These are phyloP conservation scores for Decapterus maruadsi DNA, from an alignment of 2,797 vertebrate species.

Conservation along the genomic window DNA sequence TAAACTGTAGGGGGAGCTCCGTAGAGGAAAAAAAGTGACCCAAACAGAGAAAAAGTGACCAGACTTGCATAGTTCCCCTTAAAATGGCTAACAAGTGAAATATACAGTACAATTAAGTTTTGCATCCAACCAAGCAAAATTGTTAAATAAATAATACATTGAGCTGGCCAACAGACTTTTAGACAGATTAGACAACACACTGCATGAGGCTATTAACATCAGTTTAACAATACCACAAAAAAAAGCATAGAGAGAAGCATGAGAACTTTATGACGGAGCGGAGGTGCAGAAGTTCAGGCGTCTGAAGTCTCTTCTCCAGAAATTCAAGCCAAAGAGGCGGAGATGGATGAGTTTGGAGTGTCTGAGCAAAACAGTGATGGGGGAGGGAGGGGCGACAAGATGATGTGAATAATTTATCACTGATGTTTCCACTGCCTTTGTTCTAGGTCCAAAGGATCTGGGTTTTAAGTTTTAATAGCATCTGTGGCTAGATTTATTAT, in stretches of 20 bases:
- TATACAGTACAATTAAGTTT: slow-evolving; percentile 2
- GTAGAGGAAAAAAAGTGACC: too few relatives aligned
- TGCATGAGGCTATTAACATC: slow-evolving; percentile 13
- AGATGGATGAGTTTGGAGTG: slow-evolving; percentile 71
- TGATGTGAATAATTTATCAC: slow-evolving; percentile 87
- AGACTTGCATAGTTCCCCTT: too few relatives aligned
- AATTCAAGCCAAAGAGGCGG: slow-evolving; percentile 55
- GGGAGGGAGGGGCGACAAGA: slow-evolving; percentile 71
- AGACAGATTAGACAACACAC: background rate
- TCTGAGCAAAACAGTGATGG: slow-evolving; percentile 74
- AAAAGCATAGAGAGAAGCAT: background rate
- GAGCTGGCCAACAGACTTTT: background rate
- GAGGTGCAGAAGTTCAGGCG: slow-evolving; percentile 45
- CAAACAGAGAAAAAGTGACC: too few relatives aligned
- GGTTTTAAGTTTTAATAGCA: slow-evolving; percentile 83
- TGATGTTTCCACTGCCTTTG: slow-evolving; percentile 82
- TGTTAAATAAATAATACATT: background rate
- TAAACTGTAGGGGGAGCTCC: too few relatives aligned
- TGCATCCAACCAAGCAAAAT: slow-evolving; percentile 11
- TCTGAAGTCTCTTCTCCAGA: slow-evolving; percentile 50
- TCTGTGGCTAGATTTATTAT: slow-evolving; percentile 84
- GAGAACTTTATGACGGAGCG: slow-evolving; percentile 35
- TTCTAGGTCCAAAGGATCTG: slow-evolving; percentile 83
- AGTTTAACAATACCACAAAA: background rate
- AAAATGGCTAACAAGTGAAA: background rate